Percentiles rank a stretch among this genome's conserved stretches.
Evolutionary conservation across 2,888 invertebrate species (phyloP).

Genomic region (Cyclophora albipunctata): DNA sequence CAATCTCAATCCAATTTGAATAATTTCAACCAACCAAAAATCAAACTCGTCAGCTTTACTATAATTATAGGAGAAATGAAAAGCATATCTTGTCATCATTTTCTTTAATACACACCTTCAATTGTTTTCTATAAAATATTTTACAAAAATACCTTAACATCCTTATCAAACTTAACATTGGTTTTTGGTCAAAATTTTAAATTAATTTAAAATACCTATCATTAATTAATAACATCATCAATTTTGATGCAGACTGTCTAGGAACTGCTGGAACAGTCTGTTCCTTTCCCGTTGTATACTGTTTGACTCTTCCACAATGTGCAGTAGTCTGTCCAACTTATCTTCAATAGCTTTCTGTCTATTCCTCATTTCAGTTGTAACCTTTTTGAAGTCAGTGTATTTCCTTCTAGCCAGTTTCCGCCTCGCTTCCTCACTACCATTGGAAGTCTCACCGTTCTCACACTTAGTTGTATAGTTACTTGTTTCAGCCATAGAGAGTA

Average conservation of each 20-base stretch:
- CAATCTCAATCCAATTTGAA: no score
- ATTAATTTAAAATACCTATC: no score
- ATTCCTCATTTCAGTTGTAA: slow-evolving; percentile 58
- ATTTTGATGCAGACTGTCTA: slow-evolving; percentile 45
- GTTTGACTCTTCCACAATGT: slow-evolving; percentile 66
- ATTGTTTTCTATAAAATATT: no score
- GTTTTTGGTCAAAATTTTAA: no score
- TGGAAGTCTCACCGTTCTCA: slow-evolving; percentile 43
- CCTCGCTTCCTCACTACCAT: slow-evolving; percentile 40
- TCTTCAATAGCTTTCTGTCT: slow-evolving; percentile 60
- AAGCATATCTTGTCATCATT: no score
- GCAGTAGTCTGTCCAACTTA: slow-evolving; percentile 62
- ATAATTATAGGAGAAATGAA: no score
- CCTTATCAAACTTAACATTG: no score
- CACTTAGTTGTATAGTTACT: slow-evolving; percentile 28
- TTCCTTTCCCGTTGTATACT: slow-evolving; percentile 62
- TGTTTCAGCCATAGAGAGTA: slow-evolving; percentile 45
- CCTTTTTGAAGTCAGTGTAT: slow-evolving; percentile 54
- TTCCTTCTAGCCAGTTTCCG: slow-evolving; percentile 44
- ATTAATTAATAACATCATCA: slow-evolving; percentile 1
- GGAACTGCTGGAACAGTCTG: slow-evolving; percentile 55
- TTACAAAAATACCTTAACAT: no score
- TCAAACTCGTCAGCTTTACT: no score
- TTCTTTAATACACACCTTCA: no score
- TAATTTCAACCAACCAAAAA: no score